These are phyloP conservation scores for Benthosema pterotum DNA, from an alignment of 2,797 vertebrate genomes.

Conservation along the genomic window DNA sequence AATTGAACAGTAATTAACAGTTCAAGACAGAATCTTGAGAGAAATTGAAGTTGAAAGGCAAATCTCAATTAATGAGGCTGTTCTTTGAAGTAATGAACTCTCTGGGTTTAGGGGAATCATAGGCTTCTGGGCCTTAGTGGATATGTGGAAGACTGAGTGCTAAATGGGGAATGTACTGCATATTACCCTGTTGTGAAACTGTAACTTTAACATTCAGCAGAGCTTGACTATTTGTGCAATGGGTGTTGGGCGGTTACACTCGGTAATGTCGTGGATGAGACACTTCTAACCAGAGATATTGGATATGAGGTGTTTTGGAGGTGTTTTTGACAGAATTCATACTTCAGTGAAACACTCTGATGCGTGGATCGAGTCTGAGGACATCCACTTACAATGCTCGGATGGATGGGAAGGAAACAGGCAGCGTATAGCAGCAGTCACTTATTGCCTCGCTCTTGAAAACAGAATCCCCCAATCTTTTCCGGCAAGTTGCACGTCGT, in stretches of 20 bases:
- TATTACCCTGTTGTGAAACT: constrained; percentile 40
- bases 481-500: not conserved
- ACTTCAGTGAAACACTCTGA: no score
- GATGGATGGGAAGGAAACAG: no score
- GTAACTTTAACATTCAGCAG: constrained; percentile 8
- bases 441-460: no score
- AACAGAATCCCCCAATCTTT: not conserved
- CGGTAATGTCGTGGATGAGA: no score
- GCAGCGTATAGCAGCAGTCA: no score
- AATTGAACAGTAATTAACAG: constrained; percentile 75
- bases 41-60: constrained; percentile 76
- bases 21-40: constrained; percentile 68
- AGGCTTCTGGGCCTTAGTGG: constrained; percentile 62
- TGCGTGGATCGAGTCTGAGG: no score
- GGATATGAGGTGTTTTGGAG: not conserved
- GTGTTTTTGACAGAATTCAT: no score
- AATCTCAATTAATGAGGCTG: constrained; percentile 76
- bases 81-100: constrained; percentile 76
- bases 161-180: constrained; percentile 29
- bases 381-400: no score
- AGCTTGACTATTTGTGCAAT: not conserved
- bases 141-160: constrained; percentile 53
- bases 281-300: no score
- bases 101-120: constrained; percentile 67
- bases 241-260: not conserved